Evolutionary conservation across 53 echinoderm and acorn worm genomes (phyloP).

Genomic region (Mesocentrotus franciscanus): DNA sequence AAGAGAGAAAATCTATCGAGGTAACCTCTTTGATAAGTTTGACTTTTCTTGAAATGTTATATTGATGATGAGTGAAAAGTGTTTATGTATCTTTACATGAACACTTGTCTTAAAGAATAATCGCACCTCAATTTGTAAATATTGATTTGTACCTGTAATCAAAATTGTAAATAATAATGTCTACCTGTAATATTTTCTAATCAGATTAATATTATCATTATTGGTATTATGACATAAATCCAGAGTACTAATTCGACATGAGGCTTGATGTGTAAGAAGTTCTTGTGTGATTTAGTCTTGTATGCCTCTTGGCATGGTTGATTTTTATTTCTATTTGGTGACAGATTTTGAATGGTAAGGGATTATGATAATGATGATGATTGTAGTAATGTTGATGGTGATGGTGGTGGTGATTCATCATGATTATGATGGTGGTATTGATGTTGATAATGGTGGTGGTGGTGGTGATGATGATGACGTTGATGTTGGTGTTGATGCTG

Average conservation of each 20-base stretch:
- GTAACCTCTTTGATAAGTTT: not conserved
- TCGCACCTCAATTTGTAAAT: not conserved
- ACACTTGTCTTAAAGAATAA: no score
- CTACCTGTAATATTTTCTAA: constrained; percentile 12
- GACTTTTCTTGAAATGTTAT: not conserved
- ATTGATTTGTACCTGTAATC: not conserved
- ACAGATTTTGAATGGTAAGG: no score
- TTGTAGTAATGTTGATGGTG: not conserved
- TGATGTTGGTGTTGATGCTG: not conserved
- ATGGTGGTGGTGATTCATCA: not conserved
- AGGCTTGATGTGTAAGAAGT: not conserved
- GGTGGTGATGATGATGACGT: not conserved
- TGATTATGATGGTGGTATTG: not conserved
- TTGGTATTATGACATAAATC: not conserved
- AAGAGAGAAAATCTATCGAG: not conserved
- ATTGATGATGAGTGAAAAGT: not conserved
- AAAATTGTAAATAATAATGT: not conserved
- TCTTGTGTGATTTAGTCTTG: no score
- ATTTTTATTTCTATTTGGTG: no score
- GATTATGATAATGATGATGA: not conserved
- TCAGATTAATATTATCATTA: constrained; percentile 29
- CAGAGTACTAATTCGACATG: not conserved
- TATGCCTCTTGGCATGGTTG: no score
- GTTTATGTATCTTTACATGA: no score
- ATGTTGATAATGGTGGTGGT: not conserved